A percentile compares a stretch with the other conserved stretches of the same genome.
These are phyloP conservation scores for Liparis tanakae DNA, from an alignment of 2,797 vertebrate genomes.

Conservation along the genomic window DNA sequence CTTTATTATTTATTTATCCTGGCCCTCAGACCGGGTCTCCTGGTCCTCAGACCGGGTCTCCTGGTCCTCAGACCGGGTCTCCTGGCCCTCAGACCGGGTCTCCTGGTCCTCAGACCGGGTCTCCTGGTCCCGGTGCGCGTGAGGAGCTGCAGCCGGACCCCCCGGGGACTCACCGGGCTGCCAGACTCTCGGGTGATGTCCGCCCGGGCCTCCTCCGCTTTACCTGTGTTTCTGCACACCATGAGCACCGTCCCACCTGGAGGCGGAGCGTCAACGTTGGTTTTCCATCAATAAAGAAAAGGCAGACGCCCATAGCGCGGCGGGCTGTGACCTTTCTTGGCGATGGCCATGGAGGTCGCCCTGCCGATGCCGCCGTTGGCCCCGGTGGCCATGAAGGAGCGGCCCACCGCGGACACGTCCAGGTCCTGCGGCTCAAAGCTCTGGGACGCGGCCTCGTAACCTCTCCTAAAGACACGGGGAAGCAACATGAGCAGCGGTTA, in stretches of 20 bases:
- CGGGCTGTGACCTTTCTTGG: slow-evolving; percentile 77
- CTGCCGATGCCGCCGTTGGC: slow-evolving; percentile 84
- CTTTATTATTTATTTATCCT: no score
- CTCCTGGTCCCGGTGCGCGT: not conserved
- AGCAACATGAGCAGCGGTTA: not conserved
- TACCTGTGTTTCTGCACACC: slow-evolving; percentile 81
- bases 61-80: no score
- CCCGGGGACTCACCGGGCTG: slow-evolving; percentile 72
- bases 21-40: no score
- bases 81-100: no score
- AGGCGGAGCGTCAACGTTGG: slow-evolving; percentile 9
- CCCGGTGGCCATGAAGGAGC: slow-evolving; percentile 83
- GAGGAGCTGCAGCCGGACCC: not conserved
- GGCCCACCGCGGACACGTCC: slow-evolving; percentile 78
- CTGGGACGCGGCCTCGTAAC: slow-evolving; percentile 73
- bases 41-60: no score
- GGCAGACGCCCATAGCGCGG: not conserved
- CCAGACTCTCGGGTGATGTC: slow-evolving; percentile 76
- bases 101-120: no score
- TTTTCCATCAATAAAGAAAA: not conserved
- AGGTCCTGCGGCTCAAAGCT: slow-evolving; percentile 73
- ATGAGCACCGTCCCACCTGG: slow-evolving; percentile 82
- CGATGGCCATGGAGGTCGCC: slow-evolving; percentile 77
- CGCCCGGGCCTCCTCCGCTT: slow-evolving; percentile 74
- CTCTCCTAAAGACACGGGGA: slow-evolving; percentile 61